A percentile compares a stretch with the other conserved stretches of the same genome.
These are phyloP conservation scores for Alentia gelatinosa DNA, from an alignment of 2,888 invertebrate species.

Conservation along the genomic window DNA sequence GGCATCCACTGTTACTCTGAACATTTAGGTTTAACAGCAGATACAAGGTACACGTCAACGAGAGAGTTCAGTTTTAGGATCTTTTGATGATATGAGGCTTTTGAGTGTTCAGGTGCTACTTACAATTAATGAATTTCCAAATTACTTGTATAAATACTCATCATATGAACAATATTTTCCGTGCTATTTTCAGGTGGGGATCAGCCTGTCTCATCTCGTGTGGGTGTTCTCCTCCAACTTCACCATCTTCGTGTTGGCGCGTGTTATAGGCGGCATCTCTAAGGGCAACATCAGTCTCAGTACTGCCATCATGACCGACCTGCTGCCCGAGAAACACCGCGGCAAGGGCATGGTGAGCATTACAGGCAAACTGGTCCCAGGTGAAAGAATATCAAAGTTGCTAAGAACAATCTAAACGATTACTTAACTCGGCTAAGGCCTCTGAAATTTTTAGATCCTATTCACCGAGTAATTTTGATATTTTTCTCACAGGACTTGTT, in stretches of 20 bases:
- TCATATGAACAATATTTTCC: background rate
- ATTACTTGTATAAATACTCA: background rate
- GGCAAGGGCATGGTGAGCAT: constrained; percentile 94
- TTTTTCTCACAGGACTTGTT: too few relatives aligned
- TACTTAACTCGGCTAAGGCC: too few relatives aligned
- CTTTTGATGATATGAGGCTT: too few relatives aligned
- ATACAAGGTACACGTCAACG: too few relatives aligned
- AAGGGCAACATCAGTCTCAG: constrained; percentile 98
- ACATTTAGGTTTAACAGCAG: too few relatives aligned
- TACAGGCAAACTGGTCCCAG: too few relatives aligned
- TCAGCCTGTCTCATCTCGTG: constrained; percentile 90
- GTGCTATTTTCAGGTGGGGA: constrained; percentile 86
- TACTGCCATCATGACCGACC: constrained; percentile 96
- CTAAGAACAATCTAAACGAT: too few relatives aligned
- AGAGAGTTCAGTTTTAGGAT: too few relatives aligned
- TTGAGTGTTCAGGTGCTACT: background rate
- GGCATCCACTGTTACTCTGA: too few relatives aligned
- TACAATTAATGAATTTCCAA: background rate
- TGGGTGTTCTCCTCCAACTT: constrained; percentile 95
- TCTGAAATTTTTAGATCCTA: too few relatives aligned
- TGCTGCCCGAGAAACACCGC: constrained; percentile 90
- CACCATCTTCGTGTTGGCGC: constrained; percentile 92
- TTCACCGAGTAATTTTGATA: too few relatives aligned
- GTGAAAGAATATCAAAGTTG: too few relatives aligned
- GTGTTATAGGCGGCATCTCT: constrained; percentile 96